Base-by-base conservation (phyloP, 1,140 invertebrate species). In the Leguminivora glycinivorella region DNA sequence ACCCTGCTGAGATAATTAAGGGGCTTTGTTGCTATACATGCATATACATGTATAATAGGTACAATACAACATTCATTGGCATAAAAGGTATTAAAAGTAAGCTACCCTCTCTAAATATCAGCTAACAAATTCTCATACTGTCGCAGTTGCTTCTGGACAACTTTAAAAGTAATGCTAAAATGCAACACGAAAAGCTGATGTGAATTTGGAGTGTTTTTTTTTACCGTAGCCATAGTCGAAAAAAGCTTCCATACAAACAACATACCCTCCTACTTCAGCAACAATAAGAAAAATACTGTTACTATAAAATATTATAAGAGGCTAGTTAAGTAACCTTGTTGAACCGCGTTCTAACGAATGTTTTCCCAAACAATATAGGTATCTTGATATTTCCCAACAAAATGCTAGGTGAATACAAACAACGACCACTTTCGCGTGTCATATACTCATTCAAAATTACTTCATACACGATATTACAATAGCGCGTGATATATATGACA, bases 381-480 rank as follows among this genome's bases (percentile, higher is more conserved):
- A 22, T 52, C 25, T 60, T 26, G 56, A 14, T 63, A 29, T 63
- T 63, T 63, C 58, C 25, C 58, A 63, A 63, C 58, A n/a, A 17
- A 58, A 58, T 14, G 56, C 56, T 4, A 63, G 47, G 47, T 52
- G 47, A 52, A 52, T 52, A 52, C 47, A 10, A 52, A 22, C 47
- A 52, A 52, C 24, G 25, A 31, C 58, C 58, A 63, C 58, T 63
- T 63, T 63, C 58, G 25, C 58, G 58, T 63, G 58, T 63, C 58
- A 63, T 63, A 63, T 29, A 63, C 3, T 63, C 58, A 29, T 63
- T 31, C 26, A 63, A 63, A 52, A 63, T 63, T 63, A 29, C 58
- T 63, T 63, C 58, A 63, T 63, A 63, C 47, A 52, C 22, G 47
- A 52, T 52, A 52, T 52, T 52, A 52, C 58, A 63, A 63, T 29